Evolutionary conservation across 92 coral and sea anemone species (phyloP).

Genomic region (Palythoa caribaeorum): DNA sequence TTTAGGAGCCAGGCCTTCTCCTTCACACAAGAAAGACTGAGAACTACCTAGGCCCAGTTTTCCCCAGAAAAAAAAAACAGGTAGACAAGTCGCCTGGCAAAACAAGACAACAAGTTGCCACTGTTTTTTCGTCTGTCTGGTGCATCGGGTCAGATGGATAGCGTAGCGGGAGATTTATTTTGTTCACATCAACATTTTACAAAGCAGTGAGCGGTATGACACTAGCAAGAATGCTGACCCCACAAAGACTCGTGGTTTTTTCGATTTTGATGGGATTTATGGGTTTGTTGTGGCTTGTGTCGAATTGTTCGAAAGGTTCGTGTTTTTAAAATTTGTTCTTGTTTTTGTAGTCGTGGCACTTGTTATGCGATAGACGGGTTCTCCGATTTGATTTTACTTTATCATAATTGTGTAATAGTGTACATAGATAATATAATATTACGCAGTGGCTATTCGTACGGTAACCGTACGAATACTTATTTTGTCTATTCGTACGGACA

Average conservation of each 20-base stretch:
- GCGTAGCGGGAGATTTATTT: neutral
- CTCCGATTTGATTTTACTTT: too few species aligned
- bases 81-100: slow-evolving; percentile 58
- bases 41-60: neutral
- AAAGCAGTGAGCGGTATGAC: neutral
- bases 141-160: slow-evolving; percentile 24
- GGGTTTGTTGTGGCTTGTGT: slow-evolving; percentile 74
- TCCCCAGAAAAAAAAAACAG: neutral
- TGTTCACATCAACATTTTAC: neutral
- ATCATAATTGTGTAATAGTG: too few species aligned
- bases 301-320: slow-evolving; percentile 67
- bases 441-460: too few species aligned
- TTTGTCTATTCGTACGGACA: too few species aligned
- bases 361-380: neutral
- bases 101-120: slow-evolving; percentile 38
- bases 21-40: neutral
- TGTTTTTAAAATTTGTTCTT: neutral
- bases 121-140: neutral
- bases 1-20: slow-evolving; percentile 19
- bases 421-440: too few species aligned
- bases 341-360: neutral
- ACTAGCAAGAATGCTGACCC: slow-evolving; percentile 49
- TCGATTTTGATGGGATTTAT: slow-evolving; percentile 56
- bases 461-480: too few species aligned
- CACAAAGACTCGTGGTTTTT: slow-evolving; percentile 62